Evolutionary conservation across 1,140 invertebrate species (phyloP).

Genomic region (Zaprionus inermis): DNA sequence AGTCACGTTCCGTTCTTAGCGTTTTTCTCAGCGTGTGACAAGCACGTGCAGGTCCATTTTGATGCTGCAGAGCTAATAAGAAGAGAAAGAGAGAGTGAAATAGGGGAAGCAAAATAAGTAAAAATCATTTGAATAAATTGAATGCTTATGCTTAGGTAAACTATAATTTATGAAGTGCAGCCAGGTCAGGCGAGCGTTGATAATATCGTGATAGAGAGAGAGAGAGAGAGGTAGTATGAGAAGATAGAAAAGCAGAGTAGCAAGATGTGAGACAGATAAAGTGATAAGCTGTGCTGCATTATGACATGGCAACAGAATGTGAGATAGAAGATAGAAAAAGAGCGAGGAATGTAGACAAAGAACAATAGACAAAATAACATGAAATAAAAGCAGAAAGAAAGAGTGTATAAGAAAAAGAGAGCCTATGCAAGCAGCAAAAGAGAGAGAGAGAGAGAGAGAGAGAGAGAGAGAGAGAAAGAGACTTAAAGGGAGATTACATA

Average conservation of each 20-base stretch:
- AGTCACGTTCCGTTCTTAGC: conserved; percentile 70
- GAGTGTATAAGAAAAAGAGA: not conserved
- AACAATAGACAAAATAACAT: too few relatives aligned
- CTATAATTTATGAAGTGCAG: conserved; percentile 14
- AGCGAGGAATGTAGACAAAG: not conserved
- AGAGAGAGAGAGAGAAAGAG: not conserved
- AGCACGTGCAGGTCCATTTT: conserved; percentile 55
- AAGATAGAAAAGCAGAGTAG: too few relatives aligned
- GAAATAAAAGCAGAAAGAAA: not conserved
- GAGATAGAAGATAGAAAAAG: not conserved
- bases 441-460: not conserved
- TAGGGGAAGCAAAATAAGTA: conserved; percentile 3
- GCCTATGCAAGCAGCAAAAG: not conserved
- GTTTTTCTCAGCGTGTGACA: conserved; percentile 13
- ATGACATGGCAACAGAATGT: not conserved
- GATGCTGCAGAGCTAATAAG: conserved; percentile 31
- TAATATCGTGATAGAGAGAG: not conserved
- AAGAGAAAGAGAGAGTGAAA: not conserved
- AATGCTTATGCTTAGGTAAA: conserved; percentile 28
- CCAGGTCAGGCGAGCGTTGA: not conserved
- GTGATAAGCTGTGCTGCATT: not conserved
- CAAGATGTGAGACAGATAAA: not conserved
- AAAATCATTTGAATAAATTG: conserved; percentile 50
- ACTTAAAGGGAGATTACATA: not conserved
- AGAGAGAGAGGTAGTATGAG: not conserved